Evolutionary conservation across 2,113 vertebrate genomes (phyloP).

Genomic region (Mustela nigripes): DNA sequence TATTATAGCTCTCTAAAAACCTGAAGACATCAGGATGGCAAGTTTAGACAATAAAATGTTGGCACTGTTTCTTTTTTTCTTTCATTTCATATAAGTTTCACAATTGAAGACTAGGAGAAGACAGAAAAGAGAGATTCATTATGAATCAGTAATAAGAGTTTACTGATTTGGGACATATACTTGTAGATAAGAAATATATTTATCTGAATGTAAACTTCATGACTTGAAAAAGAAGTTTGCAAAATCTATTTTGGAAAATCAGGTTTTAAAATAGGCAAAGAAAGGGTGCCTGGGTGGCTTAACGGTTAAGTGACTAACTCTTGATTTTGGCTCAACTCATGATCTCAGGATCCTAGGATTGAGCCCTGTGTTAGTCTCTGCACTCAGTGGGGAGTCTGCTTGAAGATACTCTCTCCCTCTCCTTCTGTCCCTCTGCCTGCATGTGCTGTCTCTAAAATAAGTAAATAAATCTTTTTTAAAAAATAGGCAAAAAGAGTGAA

Average conservation of each 20-base stretch:
- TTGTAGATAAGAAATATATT: not conserved
- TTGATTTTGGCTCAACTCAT: not conserved
- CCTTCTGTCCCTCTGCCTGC: not conserved
- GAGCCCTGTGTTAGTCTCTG: not conserved
- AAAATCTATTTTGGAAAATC: not conserved
- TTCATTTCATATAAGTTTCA: not conserved
- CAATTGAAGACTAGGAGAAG: not conserved
- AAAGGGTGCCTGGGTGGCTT: not conserved
- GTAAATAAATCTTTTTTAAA: not conserved
- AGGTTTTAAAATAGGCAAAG: not conserved
- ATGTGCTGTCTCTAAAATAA: not conserved
- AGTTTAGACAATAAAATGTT: not conserved
- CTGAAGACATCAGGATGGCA: not conserved
- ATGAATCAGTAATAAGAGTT: not conserved
- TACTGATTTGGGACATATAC: not conserved
- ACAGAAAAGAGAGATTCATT: not conserved
- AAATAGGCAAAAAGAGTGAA: not conserved
- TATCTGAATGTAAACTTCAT: not conserved
- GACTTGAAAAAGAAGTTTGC: not conserved
- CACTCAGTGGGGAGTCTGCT: not conserved
- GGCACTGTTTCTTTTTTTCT: not conserved
- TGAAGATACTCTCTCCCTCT: not conserved
- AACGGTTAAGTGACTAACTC: not conserved
- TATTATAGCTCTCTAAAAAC: not conserved
- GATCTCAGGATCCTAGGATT: not conserved